Conservation (phyloP, 1,140 invertebrate genomes). For the Bombus balteatus region DNA sequence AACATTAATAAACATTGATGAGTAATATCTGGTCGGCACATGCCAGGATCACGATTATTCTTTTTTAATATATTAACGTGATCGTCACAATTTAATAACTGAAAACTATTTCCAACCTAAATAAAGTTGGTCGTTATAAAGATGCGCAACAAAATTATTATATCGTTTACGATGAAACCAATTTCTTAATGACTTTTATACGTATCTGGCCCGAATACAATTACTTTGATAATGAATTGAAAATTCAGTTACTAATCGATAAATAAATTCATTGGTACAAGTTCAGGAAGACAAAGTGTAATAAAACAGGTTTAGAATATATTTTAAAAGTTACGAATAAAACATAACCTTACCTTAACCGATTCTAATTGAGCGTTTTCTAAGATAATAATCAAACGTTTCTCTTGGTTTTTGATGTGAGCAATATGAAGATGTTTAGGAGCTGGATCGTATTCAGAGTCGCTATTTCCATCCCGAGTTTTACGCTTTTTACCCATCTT, state of each 20-base stretch:
- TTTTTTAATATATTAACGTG: constrained; percentile 93
- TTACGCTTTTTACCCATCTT: constrained; percentile 88
- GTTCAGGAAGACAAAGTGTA: background rate
- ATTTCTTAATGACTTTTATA: background rate
- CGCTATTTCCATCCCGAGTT: constrained; percentile 81
- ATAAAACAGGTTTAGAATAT: background rate
- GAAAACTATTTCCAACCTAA: constrained; percentile 93
- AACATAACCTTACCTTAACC: constrained; percentile 90
- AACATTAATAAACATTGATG: constrained; percentile 98
- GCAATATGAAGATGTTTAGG: constrained; percentile 87
- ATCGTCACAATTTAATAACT: constrained; percentile 97
- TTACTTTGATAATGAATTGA: background rate
- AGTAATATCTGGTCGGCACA: constrained; percentile 95
- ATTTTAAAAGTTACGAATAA: constrained; percentile 29
- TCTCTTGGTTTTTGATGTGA: constrained; percentile 92
- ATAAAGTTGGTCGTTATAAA: background rate
- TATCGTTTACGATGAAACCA: background rate
- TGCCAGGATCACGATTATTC: constrained; percentile 91
- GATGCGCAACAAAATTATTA: background rate
- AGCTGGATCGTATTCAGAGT: constrained; percentile 86
- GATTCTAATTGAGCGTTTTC: constrained; percentile 97
- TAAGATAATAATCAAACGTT: constrained; percentile 95
- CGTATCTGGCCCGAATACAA: background rate
- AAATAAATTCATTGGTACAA: background rate
- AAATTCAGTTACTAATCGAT: background rate